Percentiles rank a stretch among this genome's conserved stretches.
phyloP scores from a whole-genome alignment of 2,113 vertebrate genomes.

The Rutilus rutilus region DNA sequence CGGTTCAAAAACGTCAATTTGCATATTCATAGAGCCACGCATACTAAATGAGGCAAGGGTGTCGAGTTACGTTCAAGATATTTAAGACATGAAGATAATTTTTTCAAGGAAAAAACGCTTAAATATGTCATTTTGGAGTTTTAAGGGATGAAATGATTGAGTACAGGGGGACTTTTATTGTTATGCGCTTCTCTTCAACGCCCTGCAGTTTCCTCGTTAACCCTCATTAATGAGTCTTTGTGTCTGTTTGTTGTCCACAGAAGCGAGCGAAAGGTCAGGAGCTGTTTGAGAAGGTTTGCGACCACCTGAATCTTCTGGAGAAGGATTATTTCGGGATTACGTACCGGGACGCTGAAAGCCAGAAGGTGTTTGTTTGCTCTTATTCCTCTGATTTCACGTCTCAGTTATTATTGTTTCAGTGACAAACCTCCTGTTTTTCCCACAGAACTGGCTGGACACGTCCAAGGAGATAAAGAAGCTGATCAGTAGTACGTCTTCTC shows the following conservation, averaged over 20 bases:
- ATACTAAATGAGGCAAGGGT: too few relatives aligned
- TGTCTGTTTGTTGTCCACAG: slow-evolving; percentile 66
- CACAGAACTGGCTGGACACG: slow-evolving; percentile 96
- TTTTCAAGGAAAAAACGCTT: too few relatives aligned
- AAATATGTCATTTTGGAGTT: too few relatives aligned
- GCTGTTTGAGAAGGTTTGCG: slow-evolving; percentile 93
- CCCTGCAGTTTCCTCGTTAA: too few relatives aligned
- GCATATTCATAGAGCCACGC: too few relatives aligned
- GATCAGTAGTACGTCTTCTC: slow-evolving; percentile 82
- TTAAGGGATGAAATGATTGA: too few relatives aligned
- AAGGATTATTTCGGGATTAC: slow-evolving; percentile 96
- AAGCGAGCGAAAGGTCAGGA: slow-evolving; percentile 91
- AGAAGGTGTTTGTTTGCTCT: slow-evolving; percentile 82
- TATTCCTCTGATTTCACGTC: neutral
- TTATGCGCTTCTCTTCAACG: too few relatives aligned
- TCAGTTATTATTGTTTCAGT: neutral
- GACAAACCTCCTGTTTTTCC: slow-evolving; percentile 56
- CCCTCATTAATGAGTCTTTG: neutral
- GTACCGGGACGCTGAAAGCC: slow-evolving; percentile 90
- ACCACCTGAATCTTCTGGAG: slow-evolving; percentile 95
- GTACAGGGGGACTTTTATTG: too few relatives aligned
- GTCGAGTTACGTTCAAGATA: too few relatives aligned
- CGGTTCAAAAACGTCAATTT: too few relatives aligned
- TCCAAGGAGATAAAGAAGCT: slow-evolving; percentile 97
- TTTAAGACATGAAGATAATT: too few relatives aligned